Base-by-base conservation (phyloP, 2,888 invertebrate genomes). In the Eurytoma adleriae region DNA sequence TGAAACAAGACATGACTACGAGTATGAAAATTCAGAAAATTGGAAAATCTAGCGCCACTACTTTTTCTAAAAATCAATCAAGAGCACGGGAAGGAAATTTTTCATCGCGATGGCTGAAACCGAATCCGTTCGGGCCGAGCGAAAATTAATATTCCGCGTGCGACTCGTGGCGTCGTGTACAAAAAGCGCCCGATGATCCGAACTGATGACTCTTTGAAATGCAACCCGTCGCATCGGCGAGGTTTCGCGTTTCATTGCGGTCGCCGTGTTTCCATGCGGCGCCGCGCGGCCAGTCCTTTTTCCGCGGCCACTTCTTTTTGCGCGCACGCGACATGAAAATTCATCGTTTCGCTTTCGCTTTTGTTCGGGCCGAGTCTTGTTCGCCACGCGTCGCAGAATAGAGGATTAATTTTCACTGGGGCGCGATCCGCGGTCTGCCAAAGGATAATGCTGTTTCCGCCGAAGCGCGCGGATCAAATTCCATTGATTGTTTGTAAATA, bases 161-260 rank as follows among this genome's bases (percentile, higher is more conserved):
- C 59, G 20, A 20, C 50, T 54, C 54, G 16, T 54, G n/a, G 40
- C 40, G 40, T 40, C 40, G 40, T 5, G 40, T 40, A 40, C 40
- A 40, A 40, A 40, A 27, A 24, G 61, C 18, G 61, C 30, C n/a
- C 30, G 64, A 40, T 64, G 64, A 64, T 67, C 66, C 66, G 66
- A 50, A 67, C 50, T 50, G 59, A 71, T 71, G 59, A 59, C 59
- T 71, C 71, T 71, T 71, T 71, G 71, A 71, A 59, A 71, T 61
- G 57, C 71, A 59, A 24, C 66, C 50, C 50, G 66, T 18, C 50
- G 66, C 24, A 4, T 16, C 54, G 24, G 14, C 71, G 48, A 48
- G 71, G 61, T 27, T 59, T 61, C 48, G 59, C 59, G 48, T 71
- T 59, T 40, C 64, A 48, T 64, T 14, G 40, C 71, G 18, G 40